These are phyloP conservation scores for Podarcis muralis DNA, from an alignment of 2,113 vertebrate species.

Conservation along the genomic window DNA sequence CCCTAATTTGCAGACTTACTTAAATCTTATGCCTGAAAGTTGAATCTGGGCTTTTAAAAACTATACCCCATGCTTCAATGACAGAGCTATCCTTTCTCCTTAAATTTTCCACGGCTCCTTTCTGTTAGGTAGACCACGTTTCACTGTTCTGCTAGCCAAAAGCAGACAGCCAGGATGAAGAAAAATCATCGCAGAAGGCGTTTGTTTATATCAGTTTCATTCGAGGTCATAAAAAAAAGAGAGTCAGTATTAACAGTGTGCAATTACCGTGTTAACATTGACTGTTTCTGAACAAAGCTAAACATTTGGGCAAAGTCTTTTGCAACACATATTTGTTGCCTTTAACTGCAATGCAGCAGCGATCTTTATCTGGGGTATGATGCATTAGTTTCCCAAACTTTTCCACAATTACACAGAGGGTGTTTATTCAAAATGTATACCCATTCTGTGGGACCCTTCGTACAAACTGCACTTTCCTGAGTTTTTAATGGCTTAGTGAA, in stretches of 20 bases:
- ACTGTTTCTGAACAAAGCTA: conserved; percentile 75
- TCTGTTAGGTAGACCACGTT: conserved; percentile 3
- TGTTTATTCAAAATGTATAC: conserved; percentile 28
- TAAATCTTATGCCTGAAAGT: neutral
- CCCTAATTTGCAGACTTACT: neutral
- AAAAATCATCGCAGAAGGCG: conserved; percentile 63
- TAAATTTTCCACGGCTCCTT: conserved; percentile 30
- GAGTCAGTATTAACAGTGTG: conserved; percentile 76
- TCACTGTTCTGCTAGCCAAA: conserved; percentile 61
- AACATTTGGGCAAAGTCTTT: conserved; percentile 73
- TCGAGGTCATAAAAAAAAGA: conserved; percentile 67
- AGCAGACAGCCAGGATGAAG: conserved; percentile 62
- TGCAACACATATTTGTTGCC: conserved; percentile 69
- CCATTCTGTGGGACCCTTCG: neutral
- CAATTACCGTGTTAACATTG: conserved; percentile 78
- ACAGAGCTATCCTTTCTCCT: neutral
- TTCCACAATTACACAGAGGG: conserved; percentile 34
- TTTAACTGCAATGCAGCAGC: conserved; percentile 56
- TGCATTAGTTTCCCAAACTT: conserved; percentile 37
- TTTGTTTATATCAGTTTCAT: conserved; percentile 80
- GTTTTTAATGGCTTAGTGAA: neutral
- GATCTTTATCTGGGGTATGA: conserved; percentile 49
- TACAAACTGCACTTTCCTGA: neutral
- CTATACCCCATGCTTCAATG: neutral
- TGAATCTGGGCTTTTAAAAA: neutral